Evolutionary conservation across 1,140 invertebrate species (phyloP).

Genomic region (Helicoverpa armigera): DNA sequence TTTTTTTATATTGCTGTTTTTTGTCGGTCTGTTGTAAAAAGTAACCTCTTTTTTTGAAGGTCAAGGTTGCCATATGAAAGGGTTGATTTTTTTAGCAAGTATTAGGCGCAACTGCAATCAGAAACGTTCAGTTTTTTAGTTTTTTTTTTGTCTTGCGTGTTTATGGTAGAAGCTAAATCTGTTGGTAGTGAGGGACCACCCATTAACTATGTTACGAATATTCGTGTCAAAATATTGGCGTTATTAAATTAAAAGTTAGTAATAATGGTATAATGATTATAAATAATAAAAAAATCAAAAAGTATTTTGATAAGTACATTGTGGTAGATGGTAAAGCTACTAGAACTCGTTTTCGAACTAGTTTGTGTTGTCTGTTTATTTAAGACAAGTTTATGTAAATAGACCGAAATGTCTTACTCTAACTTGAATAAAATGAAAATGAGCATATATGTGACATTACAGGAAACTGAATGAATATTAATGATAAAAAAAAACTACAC

Average conservation of each 20-base stretch:
- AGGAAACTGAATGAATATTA: background rate
- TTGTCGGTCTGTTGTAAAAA: background rate
- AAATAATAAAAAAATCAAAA: too few relatives aligned
- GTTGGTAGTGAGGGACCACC: constrained; percentile 28
- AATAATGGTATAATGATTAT: too few relatives aligned
- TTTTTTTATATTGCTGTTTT: background rate
- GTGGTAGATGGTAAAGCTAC: background rate
- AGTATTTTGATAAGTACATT: too few relatives aligned
- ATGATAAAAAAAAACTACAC: background rate
- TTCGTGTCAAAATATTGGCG: background rate
- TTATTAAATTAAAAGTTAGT: background rate
- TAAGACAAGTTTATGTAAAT: too few relatives aligned
- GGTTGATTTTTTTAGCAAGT: constrained; percentile 59
- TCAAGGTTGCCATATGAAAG: constrained; percentile 59
- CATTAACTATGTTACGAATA: constrained; percentile 3
- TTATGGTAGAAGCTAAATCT: constrained; percentile 32
- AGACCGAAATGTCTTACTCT: too few relatives aligned
- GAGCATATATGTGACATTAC: too few relatives aligned
- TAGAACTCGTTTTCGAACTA: background rate
- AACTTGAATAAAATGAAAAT: too few relatives aligned
- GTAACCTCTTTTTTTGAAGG: constrained; percentile 31
- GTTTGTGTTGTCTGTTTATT: background rate
- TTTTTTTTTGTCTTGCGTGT: constrained; percentile 31
- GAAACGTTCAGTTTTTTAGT: constrained; percentile 22
- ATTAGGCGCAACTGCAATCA: background rate